A percentile compares a stretch with the other conserved stretches of the same genome.
These are phyloP conservation scores for Drosophila falleni DNA, from an alignment of 2,888 invertebrate genomes.

Conservation along the genomic window DNA sequence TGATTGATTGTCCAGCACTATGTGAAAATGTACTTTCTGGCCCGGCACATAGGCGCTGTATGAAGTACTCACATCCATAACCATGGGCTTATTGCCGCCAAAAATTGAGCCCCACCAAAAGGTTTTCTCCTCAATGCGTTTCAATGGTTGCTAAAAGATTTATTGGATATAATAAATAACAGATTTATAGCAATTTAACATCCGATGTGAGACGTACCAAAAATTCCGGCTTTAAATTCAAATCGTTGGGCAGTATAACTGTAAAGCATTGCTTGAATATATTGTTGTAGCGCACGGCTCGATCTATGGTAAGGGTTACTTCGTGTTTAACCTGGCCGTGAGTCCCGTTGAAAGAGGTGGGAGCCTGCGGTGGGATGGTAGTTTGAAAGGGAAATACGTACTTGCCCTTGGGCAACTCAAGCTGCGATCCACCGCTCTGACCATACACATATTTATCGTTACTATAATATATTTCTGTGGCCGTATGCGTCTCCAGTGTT, in stretches of 20 bases:
- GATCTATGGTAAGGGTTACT: conserved; percentile 91
- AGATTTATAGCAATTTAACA: neutral
- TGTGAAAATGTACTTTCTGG: conserved; percentile 89
- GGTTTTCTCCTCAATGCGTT: conserved; percentile 89
- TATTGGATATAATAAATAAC: neutral
- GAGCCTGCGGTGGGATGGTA: conserved; percentile 87
- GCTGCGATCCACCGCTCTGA: conserved; percentile 87
- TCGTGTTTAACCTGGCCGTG: conserved; percentile 92
- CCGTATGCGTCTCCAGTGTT: conserved; percentile 79
- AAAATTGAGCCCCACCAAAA: conserved; percentile 90
- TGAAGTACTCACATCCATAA: conserved; percentile 88
- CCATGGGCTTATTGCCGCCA: conserved; percentile 90
- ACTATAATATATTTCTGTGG: conserved; percentile 83
- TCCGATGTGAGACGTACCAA: conserved; percentile 85
- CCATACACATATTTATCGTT: conserved; percentile 84
- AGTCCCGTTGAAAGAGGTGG: conserved; percentile 92
- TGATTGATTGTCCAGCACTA: conserved; percentile 91
- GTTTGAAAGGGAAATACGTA: conserved; percentile 92
- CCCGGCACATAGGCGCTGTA: conserved; percentile 91
- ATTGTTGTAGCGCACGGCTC: conserved; percentile 94
- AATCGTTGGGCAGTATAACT: conserved; percentile 91
- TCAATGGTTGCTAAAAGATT: conserved; percentile 87
- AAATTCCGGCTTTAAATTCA: conserved; percentile 90
- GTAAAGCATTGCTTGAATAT: conserved; percentile 92
- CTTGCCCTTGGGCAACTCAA: conserved; percentile 89